Evolutionary conservation across 2,888 invertebrate species (phyloP).

Genomic region (Aspidapion aeneum): DNA sequence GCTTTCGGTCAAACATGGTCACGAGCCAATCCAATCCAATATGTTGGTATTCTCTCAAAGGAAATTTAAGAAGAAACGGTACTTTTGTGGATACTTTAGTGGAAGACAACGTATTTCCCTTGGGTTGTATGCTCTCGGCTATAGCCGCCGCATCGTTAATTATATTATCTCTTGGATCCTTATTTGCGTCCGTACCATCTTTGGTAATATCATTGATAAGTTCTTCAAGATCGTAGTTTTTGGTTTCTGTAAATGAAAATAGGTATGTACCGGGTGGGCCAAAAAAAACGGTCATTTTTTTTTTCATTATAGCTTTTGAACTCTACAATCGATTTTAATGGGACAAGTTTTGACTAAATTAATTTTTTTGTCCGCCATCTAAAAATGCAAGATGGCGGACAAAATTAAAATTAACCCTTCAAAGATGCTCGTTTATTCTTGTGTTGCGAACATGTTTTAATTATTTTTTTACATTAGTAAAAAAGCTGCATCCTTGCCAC

Average conservation of each 20-base stretch:
- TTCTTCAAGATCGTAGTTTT: constrained; percentile 52
- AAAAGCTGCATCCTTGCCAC: too few species aligned
- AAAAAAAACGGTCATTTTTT: too few species aligned
- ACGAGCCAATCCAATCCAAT: constrained; percentile 97
- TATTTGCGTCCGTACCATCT: constrained; percentile 43
- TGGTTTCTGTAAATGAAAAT: constrained; percentile 33
- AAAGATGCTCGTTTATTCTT: too few species aligned
- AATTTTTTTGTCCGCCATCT: too few species aligned
- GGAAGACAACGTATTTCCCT: constrained; percentile 94
- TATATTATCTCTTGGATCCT: constrained; percentile 62
- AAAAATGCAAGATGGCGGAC: too few species aligned
- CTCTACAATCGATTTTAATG: too few species aligned
- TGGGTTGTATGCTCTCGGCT: constrained; percentile 96
- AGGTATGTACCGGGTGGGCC: too few species aligned
- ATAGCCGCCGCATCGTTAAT: constrained; percentile 91
- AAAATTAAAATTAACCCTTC: too few species aligned
- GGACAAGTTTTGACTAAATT: too few species aligned
- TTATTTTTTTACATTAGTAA: too few species aligned
- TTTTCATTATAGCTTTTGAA: too few species aligned
- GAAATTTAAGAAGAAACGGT: constrained; percentile 88
- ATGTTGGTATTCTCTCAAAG: constrained; percentile 93
- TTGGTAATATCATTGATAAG: constrained; percentile 51
- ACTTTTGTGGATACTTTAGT: constrained; percentile 88
- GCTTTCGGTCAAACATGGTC: constrained; percentile 90
- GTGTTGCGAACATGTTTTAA: too few species aligned